phyloP scores from a whole-genome alignment of 2,888 invertebrate genomes.

The Tetheella fluctuosa region DNA sequence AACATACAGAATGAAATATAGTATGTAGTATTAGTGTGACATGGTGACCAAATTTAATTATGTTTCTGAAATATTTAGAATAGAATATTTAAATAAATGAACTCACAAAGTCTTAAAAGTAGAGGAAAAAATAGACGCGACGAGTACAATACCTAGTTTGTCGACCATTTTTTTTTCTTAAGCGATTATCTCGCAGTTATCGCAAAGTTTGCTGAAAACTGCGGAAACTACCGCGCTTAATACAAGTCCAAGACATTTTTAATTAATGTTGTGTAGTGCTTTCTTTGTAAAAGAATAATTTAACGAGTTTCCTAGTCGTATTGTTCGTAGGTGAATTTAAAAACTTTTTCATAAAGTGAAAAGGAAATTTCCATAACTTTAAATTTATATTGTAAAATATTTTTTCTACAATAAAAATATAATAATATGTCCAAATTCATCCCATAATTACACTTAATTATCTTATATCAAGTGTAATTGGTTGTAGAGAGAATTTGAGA shows the following conservation, averaged over 20 bases:
- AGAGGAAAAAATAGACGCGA: background rate
- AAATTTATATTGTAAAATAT: too few species aligned
- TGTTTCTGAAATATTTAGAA: background rate
- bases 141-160: background rate
- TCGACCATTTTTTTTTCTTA: background rate
- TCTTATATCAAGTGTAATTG: too few species aligned
- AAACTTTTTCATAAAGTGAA: background rate
- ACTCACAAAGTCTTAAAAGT: background rate
- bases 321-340: background rate
- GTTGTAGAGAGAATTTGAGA: too few species aligned
- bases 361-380: too few species aligned
- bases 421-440: too few species aligned
- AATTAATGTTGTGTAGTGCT: conserved; percentile 29
- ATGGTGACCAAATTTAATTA: background rate
- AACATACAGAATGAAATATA: too few species aligned
- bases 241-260: conserved; percentile 25
- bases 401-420: too few species aligned
- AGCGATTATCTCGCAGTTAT: conserved; percentile 3
- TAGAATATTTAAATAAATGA: background rate
- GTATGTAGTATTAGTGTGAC: too few species aligned
- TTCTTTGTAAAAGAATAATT: background rate
- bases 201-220: conserved; percentile 20
- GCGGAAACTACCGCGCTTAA: conserved; percentile 20
- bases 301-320: background rate
- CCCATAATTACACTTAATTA: too few species aligned